These are phyloP conservation scores for Chloropsis hardwickii DNA, from an alignment of 2,113 vertebrate species.

Conservation along the genomic window DNA sequence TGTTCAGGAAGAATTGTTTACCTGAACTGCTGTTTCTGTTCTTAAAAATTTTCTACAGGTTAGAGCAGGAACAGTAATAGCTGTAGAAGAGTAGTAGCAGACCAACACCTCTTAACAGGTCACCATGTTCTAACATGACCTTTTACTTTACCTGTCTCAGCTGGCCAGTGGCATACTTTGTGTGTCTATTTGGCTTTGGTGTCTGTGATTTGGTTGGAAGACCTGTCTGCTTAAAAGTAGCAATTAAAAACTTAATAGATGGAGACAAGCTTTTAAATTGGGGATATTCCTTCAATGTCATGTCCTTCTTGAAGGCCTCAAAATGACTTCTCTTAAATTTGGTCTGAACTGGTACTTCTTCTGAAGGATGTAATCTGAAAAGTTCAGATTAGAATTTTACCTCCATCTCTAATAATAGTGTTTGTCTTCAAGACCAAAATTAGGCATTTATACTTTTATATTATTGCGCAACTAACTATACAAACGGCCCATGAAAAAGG, in stretches of 20 bases:
- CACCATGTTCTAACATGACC: background rate
- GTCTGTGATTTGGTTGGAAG: background rate
- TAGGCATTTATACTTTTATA: background rate
- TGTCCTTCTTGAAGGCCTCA: background rate
- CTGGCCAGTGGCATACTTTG: accelerated
- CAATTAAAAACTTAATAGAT: background rate
- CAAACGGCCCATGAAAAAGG: background rate
- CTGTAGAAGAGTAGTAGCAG: background rate
- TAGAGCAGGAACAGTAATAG: background rate
- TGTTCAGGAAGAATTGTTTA: background rate
- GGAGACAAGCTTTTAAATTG: background rate
- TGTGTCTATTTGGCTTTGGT: background rate
- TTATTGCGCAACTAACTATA: background rate
- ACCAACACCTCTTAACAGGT: background rate
- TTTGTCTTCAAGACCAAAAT: background rate
- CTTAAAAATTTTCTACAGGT: background rate
- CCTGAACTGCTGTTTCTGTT: background rate
- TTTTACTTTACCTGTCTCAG: background rate
- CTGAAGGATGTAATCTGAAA: background rate
- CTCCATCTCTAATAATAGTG: background rate
- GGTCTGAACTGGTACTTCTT: background rate
- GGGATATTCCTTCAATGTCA: background rate
- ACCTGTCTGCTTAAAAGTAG: background rate
- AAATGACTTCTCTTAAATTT: background rate
- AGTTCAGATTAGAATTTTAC: background rate